phyloP scores from a whole-genome alignment of 2,113 vertebrate genomes.

The Terrapene triunguis region DNA sequence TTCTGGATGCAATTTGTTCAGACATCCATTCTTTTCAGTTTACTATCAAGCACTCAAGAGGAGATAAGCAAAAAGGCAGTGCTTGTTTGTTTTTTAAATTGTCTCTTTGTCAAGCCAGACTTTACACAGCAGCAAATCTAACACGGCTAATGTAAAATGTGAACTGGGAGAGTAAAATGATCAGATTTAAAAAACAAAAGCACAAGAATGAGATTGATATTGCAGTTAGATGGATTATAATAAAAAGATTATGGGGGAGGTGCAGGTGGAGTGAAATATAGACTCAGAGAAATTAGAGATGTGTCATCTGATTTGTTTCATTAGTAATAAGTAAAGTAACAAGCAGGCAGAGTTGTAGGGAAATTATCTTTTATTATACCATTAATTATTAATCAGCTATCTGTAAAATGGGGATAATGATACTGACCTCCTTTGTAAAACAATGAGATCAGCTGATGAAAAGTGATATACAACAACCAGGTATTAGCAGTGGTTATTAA shows the following conservation, averaged over 20 bases:
- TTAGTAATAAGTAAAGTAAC: not conserved
- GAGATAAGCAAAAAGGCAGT: not conserved
- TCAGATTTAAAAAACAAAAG: not conserved
- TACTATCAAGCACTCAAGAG: not conserved
- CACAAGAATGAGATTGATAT: not conserved
- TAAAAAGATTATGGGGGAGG: not conserved
- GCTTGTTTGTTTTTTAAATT: not conserved
- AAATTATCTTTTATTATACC: not conserved
- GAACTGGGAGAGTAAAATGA: not conserved
- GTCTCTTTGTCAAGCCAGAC: not conserved
- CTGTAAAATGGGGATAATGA: not conserved
- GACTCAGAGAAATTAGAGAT: not conserved
- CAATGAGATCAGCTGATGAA: not conserved
- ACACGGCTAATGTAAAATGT: not conserved
- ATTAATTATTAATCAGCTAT: not conserved
- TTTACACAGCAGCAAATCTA: not conserved
- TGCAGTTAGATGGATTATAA: not conserved
- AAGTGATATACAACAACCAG: not conserved
- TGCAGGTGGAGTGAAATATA: not conserved
- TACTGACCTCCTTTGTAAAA: accelerated
- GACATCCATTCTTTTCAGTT: accelerated
- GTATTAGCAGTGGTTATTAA: not conserved
- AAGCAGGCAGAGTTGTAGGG: not conserved
- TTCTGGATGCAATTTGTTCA: not conserved
- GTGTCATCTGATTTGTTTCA: not conserved